These are phyloP conservation scores for Enteromius thamalakanensis DNA, from an alignment of 2,797 vertebrate genomes.

Conservation along the genomic window DNA sequence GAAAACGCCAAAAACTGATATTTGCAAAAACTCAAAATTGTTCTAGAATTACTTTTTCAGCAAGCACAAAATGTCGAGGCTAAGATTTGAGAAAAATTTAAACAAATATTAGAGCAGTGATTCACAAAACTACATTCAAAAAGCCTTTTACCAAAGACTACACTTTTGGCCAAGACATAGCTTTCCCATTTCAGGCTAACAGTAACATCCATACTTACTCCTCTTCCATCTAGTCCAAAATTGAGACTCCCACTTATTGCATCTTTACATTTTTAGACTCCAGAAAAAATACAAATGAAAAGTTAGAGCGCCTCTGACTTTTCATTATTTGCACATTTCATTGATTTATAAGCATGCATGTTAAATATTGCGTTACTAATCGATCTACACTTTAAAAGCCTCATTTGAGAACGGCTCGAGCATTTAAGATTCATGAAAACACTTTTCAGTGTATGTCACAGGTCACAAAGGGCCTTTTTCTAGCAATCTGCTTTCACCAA, in stretches of 20 bases:
- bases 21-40: background rate
- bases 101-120: background rate
- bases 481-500: background rate
- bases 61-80: background rate
- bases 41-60: slow-evolving; percentile 2
- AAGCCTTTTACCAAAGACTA: background rate
- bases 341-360: background rate
- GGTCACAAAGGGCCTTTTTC: background rate
- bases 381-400: background rate
- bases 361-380: slow-evolving; percentile 32
- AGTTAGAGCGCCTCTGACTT: background rate
- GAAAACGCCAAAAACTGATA: background rate
- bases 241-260: background rate
- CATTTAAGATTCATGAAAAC: slow-evolving; percentile 2
- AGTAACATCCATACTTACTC: background rate
- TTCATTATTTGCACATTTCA: background rate
- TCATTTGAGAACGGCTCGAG: background rate
- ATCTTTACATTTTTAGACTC: background rate
- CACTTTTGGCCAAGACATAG: background rate
- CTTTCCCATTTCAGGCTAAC: background rate
- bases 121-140: background rate
- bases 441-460: background rate
- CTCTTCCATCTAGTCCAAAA: background rate
- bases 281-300: slow-evolving; percentile 1
- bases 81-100: background rate